These are phyloP conservation scores for Leptogaster cylindrica DNA, from an alignment of 2,888 invertebrate genomes.

Conservation along the genomic window DNA sequence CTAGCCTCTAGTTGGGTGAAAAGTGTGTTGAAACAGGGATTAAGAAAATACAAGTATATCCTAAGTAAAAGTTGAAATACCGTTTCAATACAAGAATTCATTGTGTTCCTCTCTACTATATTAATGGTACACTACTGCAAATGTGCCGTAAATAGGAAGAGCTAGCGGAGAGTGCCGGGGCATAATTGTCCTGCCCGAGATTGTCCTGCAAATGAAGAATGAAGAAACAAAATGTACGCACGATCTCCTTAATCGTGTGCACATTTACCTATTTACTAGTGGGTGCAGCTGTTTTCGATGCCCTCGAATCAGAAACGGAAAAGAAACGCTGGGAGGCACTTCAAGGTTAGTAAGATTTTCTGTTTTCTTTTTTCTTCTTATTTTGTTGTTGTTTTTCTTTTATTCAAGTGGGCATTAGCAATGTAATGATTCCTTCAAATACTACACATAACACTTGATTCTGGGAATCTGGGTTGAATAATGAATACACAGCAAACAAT, in stretches of 20 bases:
- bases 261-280: constrained; percentile 99
- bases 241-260: constrained; percentile 99
- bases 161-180: constrained; percentile 25
- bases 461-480: too few species aligned
- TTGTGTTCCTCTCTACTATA: constrained; percentile 18
- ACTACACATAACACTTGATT: too few species aligned
- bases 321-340: constrained; percentile 86
- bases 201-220: constrained; percentile 68
- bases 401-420: too few species aligned
- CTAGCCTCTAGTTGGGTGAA: neutral
- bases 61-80: neutral
- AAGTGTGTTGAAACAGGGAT: neutral
- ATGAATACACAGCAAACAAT: too few species aligned
- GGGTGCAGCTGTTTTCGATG: constrained; percentile 98
- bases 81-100: neutral
- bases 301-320: constrained; percentile 97
- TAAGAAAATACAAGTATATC: neutral
- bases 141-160: constrained; percentile 30
- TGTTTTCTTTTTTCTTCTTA: too few species aligned
- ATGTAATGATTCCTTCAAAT: too few species aligned
- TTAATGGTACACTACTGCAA: constrained; percentile 27
- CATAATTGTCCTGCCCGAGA: constrained; percentile 34
- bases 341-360: constrained; percentile 78
- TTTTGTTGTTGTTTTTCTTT: too few species aligned
- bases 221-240: constrained; percentile 99